Base-by-base conservation (phyloP, 2,888 invertebrate species). In the Baccha elongata region DNA sequence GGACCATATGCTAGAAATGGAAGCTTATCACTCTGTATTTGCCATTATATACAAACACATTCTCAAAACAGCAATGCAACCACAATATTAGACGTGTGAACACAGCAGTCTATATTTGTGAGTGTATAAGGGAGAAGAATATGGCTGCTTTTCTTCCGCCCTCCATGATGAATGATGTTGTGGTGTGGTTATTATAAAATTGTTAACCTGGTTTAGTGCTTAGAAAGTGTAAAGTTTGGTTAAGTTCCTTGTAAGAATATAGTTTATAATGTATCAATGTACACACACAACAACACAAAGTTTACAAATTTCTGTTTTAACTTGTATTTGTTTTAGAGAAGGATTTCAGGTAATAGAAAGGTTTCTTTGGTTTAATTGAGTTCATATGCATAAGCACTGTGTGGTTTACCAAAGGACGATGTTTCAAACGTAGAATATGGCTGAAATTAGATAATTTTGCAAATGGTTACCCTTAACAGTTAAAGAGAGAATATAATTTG, bases 11-110 rank as follows among this genome's bases (percentile, higher is more conserved):
- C 44, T 10, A 50, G 58, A 48, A 53, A 53, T 15, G 10, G 21
- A 58, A 40, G 58, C 48, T 65, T 58, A 65, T 65, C 48, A 55
- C 46, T 58, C 1, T 44, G 19, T 8, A 32, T 52, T n/a, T 53
- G 32, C n/a, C 19, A 53, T 10, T 35, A n/a, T 35, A n/a, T 3
- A n/a, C 19, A n/a, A 53, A 1, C 1, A 32, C 32, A 32, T 7
- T 8, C 29, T 15, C 2, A 6, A 48, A 48, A 48, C 7, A 23
- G 21, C 29, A 11, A 0, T 58, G 10, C 11, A 58, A 40, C 58
- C 58, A 23, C 58, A 40, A 26, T 19, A 58, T 58, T 58, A 26
- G 23, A 58, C 58, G 58, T 58, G 58, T 15, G 40, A 21, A 53
- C 19, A 50, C 19, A 32, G 3, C 55, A 40, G 21, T 53, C 32